Conservation (phyloP, 2,888 invertebrate species). For the Platycheirus rosarum region DNA sequence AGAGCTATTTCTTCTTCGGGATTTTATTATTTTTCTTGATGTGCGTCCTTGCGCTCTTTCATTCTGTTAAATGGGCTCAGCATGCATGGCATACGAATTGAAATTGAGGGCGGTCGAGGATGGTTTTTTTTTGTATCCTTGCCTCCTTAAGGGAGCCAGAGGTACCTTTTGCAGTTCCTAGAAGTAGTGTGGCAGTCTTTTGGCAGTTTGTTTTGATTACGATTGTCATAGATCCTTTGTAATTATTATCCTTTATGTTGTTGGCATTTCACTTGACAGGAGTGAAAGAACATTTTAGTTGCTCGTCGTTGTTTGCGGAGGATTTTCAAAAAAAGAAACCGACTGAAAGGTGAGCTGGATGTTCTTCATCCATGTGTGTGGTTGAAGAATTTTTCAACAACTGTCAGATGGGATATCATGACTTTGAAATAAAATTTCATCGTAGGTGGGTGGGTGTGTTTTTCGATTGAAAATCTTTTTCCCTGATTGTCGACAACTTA, state of each 20-base stretch:
- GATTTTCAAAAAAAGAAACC: conserved; percentile 20
- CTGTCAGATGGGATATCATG: no score
- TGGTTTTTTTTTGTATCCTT: background rate
- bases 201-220: conserved; percentile 69
- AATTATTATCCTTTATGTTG: conserved; percentile 72
- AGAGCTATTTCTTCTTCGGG: conserved; percentile 51
- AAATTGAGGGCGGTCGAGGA: conserved; percentile 53
- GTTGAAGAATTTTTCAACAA: no score
- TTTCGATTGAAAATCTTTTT: no score
- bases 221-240: conserved; percentile 71
- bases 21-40: conserved; percentile 50
- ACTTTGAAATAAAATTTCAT: no score
- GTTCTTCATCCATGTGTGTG: no score
- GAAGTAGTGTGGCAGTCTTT: conserved; percentile 29
- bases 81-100: conserved; percentile 71
- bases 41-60: conserved; percentile 51
- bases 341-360: background rate
- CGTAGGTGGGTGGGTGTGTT: no score
- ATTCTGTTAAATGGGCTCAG: conserved; percentile 58
- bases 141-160: background rate
- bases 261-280: conserved; percentile 63
- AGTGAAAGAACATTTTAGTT: conserved; percentile 12
- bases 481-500: no score
- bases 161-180: conserved; percentile 22
- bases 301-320: background rate